Evolutionary conservation across 2,888 invertebrate genomes (phyloP), one percentile per base, ranked within the genome.

Genomic region (Petrophora chlorosata): DNA sequence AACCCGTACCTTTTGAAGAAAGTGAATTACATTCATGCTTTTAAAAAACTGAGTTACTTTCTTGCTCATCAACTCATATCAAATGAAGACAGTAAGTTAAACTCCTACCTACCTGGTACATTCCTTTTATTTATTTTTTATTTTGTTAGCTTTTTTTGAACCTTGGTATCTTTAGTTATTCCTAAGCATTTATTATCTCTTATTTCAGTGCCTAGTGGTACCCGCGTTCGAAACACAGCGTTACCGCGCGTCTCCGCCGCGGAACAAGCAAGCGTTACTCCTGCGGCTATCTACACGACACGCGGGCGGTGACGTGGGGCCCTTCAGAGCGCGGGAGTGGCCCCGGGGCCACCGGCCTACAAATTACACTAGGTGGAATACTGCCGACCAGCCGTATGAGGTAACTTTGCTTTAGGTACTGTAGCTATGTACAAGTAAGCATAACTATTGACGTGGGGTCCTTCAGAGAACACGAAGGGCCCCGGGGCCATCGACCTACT

Each of bases 211-310:
- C 39, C 85, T 98, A 36, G 94, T 98, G 26, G 94, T 98, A 5
- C 95, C 98, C 9, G 98, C 98, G 10, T 98, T 98, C 79, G 98
- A 98, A 80, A 96, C 96, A 0, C 95, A 96, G 70, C 92, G 96
- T 25, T 97, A 97, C 82, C 92, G 96, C 57, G 94, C 93, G 22
- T 92, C 91, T 5, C 94, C 96, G 66, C 97, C 97, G 0, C 91
- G 92, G 56, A 93, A 92, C 60, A 98, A 98, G 79, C 91, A 92
- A 2, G 94, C 96, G 59, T 84, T 98, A 2, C 74, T 97, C 12
- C 91, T 93, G 47, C 94, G 95, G 74, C 89, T 97, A 32, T 92
- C 94, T 5, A 54, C 61, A 5, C 14, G 51, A 16, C 30, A 23
- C 44, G 25, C 1, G 39, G 38, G 35, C 1, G 73, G 72, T 0